These are phyloP conservation scores for Ptyas mucosa DNA, from an alignment of 2,113 vertebrate genomes.

Conservation along the genomic window DNA sequence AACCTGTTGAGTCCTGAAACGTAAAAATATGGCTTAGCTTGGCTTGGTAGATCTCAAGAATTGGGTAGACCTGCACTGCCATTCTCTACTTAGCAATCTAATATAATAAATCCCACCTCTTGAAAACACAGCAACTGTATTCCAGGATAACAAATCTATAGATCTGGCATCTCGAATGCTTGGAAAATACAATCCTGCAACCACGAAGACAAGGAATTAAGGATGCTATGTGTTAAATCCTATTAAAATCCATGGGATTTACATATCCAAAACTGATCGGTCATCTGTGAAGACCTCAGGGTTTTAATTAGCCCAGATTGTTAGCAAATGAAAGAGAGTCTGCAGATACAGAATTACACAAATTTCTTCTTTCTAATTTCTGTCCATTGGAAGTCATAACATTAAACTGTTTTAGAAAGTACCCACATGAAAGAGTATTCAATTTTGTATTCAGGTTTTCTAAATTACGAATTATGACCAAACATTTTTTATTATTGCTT, in stretches of 20 bases:
- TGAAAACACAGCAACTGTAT: neutral
- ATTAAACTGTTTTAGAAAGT: neutral
- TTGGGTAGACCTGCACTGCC: neutral
- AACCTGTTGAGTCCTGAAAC: neutral
- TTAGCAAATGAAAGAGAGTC: constrained; percentile 29
- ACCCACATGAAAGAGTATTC: neutral
- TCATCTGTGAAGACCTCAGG: neutral
- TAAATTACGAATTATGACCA: constrained; percentile 16
- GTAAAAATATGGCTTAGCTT: neutral
- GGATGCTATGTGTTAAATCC: neutral
- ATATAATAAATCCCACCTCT: neutral
- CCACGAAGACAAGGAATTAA: neutral
- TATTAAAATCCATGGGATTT: neutral
- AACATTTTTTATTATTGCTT: constrained; percentile 24
- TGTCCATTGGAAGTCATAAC: neutral
- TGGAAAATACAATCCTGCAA: neutral
- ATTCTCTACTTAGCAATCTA: neutral
- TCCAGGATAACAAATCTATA: too few species aligned
- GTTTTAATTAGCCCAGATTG: neutral
- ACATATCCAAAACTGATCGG: neutral
- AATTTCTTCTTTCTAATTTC: constrained; percentile 1
- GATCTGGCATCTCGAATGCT: neutral
- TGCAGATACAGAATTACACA: constrained; percentile 39
- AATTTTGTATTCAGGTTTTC: constrained; percentile 12
- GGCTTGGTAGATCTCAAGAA: neutral